Conservation (phyloP, 2,888 invertebrate genomes). For the Diadromus collaris region DNA sequence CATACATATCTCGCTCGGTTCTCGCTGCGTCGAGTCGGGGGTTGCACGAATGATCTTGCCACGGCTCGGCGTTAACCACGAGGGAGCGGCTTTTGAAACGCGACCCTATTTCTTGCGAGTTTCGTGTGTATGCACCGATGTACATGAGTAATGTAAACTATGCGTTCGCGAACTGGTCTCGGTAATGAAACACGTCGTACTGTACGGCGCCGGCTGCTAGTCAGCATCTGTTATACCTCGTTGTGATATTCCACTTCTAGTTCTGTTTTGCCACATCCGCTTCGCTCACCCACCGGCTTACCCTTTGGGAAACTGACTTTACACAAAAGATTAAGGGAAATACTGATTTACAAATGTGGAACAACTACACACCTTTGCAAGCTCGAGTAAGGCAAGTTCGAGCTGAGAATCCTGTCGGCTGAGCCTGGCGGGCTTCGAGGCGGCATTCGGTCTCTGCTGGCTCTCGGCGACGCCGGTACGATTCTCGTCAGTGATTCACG, state of each 20-base stretch:
- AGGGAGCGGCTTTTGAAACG: background rate
- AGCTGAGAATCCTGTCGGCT: constrained; percentile 75
- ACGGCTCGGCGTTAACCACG: background rate
- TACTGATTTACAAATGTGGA: constrained; percentile 4
- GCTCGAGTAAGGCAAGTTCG: constrained; percentile 77
- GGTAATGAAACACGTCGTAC: constrained; percentile 19
- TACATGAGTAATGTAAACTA: constrained; percentile 16
- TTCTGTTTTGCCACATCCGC: constrained; percentile 1
- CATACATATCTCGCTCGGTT: constrained; percentile 5
- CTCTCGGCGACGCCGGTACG: constrained; percentile 76
- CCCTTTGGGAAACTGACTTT: background rate
- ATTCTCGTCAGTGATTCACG: constrained; percentile 77
- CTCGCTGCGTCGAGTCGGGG: background rate
- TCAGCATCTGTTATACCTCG: background rate
- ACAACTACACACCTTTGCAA: constrained; percentile 74
- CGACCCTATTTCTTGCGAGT: background rate
- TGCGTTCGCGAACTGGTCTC: constrained; percentile 6
- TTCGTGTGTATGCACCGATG: background rate
- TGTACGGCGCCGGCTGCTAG: constrained; percentile 11
- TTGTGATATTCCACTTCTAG: constrained; percentile 10
- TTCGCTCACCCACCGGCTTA: background rate
- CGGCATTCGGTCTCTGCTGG: constrained; percentile 74
- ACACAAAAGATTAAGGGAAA: constrained; percentile 27
- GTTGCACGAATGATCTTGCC: background rate
- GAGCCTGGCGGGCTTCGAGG: constrained; percentile 77